Evolutionary conservation across 1,140 invertebrate genomes (phyloP).

Genomic region (Latrodectus geometricus): DNA sequence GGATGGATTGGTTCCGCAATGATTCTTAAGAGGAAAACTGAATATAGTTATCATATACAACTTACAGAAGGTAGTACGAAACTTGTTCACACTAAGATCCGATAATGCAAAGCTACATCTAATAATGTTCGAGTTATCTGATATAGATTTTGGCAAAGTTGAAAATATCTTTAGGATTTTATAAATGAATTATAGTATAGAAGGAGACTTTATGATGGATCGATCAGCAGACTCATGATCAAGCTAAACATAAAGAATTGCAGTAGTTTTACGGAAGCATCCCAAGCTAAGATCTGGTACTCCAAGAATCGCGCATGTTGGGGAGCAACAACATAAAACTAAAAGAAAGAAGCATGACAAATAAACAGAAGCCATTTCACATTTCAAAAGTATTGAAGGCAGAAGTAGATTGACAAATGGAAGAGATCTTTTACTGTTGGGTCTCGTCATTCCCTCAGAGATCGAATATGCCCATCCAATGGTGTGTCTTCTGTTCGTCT

Average conservation of each 20-base stretch:
- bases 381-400: constrained; percentile 27
- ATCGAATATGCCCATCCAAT: constrained; percentile 67
- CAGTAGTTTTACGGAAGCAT: background rate
- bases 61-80: background rate
- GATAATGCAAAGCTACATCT: background rate
- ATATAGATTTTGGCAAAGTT: background rate
- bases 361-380: constrained; percentile 19
- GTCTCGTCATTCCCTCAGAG: constrained; percentile 34
- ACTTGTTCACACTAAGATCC: constrained; percentile 16
- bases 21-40: background rate
- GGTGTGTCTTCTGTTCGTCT: constrained; percentile 67
- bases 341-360: background rate
- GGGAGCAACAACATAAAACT: background rate
- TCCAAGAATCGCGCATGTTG: background rate
- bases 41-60: constrained; percentile 3
- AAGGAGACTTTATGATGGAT: background rate
- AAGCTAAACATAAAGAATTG: background rate
- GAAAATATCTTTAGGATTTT: background rate
- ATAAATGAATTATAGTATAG: background rate
- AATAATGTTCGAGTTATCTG: background rate
- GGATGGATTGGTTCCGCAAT: constrained; percentile 13
- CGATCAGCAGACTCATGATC: no score
- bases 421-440: constrained; percentile 22
- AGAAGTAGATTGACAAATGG: constrained; percentile 45
- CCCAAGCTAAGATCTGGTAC: background rate